Conservation (phyloP, 1,140 invertebrate species). For the Chionoecetes opilio region DNA sequence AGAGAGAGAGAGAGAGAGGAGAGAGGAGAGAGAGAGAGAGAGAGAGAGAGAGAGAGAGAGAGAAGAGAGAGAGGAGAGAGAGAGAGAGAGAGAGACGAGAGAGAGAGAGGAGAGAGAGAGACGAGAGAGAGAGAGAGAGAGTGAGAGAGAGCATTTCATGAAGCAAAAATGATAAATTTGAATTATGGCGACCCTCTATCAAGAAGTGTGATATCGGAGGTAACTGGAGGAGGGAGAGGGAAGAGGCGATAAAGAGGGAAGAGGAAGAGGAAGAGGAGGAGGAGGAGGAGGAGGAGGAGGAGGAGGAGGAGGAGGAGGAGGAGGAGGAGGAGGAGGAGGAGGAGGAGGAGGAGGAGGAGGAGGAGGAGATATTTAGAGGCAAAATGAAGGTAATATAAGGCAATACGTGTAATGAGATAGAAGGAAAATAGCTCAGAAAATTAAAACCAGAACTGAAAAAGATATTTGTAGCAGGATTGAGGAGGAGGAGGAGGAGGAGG, state of each 20-base stretch:
- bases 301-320: neutral
- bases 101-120: neutral
- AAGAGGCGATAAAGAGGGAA: neutral
- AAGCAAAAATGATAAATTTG: no score
- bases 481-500: no score
- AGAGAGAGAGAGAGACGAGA: neutral
- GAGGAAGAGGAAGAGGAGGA: neutral
- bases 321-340: neutral
- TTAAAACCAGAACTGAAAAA: no score
- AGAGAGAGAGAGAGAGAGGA: neutral
- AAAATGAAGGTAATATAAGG: no score
- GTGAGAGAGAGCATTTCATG: neutral
- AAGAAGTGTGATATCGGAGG: neutral
- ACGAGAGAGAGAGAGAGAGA: constrained; percentile 27
- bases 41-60: neutral
- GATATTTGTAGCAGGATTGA: no score
- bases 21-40: neutral
- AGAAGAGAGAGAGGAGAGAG: neutral
- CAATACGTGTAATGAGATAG: no score
- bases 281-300: neutral
- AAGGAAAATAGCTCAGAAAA: no score
- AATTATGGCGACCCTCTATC: no score
- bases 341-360: no score
- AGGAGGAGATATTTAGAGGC: no score
- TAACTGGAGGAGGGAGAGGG: neutral